A percentile compares a stretch with the other conserved stretches of the same genome.
phyloP scores from a whole-genome alignment of 2,888 invertebrate species.

The Hirtodrosophila alboralis region DNA sequence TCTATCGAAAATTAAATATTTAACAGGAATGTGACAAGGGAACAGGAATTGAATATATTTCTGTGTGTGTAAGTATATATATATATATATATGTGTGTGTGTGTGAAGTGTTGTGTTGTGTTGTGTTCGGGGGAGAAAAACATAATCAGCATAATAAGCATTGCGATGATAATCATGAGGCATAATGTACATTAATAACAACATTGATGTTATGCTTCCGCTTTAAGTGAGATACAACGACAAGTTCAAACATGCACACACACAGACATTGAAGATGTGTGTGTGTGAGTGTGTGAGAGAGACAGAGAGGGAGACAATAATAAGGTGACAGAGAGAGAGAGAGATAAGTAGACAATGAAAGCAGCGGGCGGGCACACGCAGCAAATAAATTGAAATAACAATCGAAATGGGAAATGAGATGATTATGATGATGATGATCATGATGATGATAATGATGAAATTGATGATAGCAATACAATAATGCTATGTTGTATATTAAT shows the following conservation, averaged over 20 bases:
- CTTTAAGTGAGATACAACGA: constrained; percentile 19
- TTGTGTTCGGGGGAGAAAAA: not conserved
- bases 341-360: constrained; percentile 1
- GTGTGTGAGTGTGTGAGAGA: not conserved
- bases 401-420: constrained; percentile 32
- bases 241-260: constrained; percentile 12
- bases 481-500: not conserved
- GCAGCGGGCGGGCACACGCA: constrained; percentile 23
- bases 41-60: not conserved
- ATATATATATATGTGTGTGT: not conserved
- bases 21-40: not conserved
- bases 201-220: constrained; percentile 40
- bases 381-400: constrained; percentile 33
- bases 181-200: constrained; percentile 57
- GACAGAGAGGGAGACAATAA: not conserved
- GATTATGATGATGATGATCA: constrained; percentile 19
- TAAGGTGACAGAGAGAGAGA: not conserved
- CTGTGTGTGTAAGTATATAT: not conserved
- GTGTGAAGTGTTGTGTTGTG: not conserved
- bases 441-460: constrained; percentile 13
- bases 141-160: constrained; percentile 46
- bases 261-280: not conserved
- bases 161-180: constrained; percentile 48
- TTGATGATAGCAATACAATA: not conserved
- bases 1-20: constrained; percentile 17